These are phyloP conservation scores for Thysanoteuthis rhombus DNA, from an alignment of 2,888 invertebrate genomes.

Conservation along the genomic window DNA sequence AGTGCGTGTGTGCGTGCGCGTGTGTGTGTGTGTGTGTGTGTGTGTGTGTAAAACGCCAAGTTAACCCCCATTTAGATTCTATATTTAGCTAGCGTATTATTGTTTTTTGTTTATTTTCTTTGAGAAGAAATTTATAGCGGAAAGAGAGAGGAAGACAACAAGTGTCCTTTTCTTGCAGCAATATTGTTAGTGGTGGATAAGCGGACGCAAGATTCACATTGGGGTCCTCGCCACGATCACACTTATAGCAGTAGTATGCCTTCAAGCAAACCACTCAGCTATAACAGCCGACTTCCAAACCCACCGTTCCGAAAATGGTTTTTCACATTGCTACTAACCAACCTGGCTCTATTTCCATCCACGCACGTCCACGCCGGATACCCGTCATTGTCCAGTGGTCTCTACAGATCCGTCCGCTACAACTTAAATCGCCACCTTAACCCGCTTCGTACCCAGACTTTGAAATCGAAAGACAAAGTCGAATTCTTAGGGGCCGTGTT, in stretches of 20 bases:
- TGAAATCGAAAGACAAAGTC: slow-evolving; percentile 68
- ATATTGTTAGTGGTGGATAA: neutral
- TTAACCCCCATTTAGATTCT: neutral
- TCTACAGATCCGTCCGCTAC: neutral
- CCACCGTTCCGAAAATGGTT: neutral
- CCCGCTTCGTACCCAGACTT: neutral
- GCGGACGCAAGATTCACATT: neutral
- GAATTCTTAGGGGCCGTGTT: slow-evolving; percentile 72
- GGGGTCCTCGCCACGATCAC: neutral
- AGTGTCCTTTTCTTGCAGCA: neutral
- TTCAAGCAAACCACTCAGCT: neutral
- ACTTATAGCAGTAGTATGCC: neutral
- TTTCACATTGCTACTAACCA: neutral
- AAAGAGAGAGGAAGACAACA: neutral
- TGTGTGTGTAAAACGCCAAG: slow-evolving; percentile 24
- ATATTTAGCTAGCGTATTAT: neutral
- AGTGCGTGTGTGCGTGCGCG: slow-evolving; percentile 33
- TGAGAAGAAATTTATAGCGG: neutral
- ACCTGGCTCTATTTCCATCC: neutral
- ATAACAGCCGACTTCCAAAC: neutral
- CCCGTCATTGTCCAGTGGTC: neutral
- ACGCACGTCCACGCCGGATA: neutral
- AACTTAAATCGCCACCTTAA: neutral
- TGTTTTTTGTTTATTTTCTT: slow-evolving; percentile 12
- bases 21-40: slow-evolving; percentile 32